Percentiles rank a stretch among this genome's conserved stretches.
phyloP scores from a whole-genome alignment of 2,888 invertebrate genomes.

The Agrotis segetum region DNA sequence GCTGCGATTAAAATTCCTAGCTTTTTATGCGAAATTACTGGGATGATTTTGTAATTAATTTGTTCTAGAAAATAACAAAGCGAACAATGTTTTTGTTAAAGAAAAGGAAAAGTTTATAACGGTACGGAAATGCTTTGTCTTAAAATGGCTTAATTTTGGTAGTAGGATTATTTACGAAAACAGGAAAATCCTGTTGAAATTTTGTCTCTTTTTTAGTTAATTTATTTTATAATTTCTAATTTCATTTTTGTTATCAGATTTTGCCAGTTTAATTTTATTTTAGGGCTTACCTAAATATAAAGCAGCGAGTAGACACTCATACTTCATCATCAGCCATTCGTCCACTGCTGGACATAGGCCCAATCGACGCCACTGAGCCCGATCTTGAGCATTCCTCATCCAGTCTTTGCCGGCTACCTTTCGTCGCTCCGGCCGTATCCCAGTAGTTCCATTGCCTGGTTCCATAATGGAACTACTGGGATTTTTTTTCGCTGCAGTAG shows the following conservation, averaged over 20 bases:
- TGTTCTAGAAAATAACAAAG: background rate
- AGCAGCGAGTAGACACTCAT: too few relatives aligned
- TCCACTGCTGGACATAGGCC: too few relatives aligned
- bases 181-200: background rate
- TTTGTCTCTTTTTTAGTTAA: background rate
- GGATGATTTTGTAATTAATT: background rate
- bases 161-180: background rate
- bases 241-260: background rate
- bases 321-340: too few relatives aligned
- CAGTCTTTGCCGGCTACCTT: too few relatives aligned
- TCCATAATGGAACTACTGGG: too few relatives aligned
- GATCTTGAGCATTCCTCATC: too few relatives aligned
- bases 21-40: constrained; percentile 22
- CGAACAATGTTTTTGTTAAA: background rate
- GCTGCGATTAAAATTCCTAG: constrained; percentile 30
- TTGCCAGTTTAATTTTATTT: background rate
- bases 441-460: too few relatives aligned
- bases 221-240: background rate
- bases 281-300: too few relatives aligned
- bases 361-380: too few relatives aligned
- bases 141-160: background rate
- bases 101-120: background rate
- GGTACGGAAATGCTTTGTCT: background rate
- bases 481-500: too few relatives aligned
- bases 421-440: too few relatives aligned